Evolutionary conservation across 1,140 invertebrate species (phyloP).

Genomic region (Trissolcus basalis): DNA sequence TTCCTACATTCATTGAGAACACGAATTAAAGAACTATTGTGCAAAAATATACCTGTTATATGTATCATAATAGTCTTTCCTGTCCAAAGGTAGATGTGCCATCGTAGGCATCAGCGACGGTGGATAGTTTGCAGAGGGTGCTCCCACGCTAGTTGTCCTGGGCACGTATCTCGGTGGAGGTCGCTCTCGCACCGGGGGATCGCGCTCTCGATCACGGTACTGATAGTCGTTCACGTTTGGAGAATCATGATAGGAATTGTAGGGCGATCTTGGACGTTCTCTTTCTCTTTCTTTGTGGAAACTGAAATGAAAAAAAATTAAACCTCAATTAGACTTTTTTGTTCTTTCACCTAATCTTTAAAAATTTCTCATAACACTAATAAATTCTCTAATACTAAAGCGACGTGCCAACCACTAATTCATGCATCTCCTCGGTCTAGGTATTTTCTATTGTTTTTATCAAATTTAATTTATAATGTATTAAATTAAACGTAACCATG

Average conservation of each 20-base stretch:
- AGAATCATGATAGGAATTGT: constrained; percentile 70
- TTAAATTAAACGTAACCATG: too few species aligned
- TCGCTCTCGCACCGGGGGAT: constrained; percentile 66
- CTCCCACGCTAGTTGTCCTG: constrained; percentile 64
- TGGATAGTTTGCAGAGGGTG: constrained; percentile 63
- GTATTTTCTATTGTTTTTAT: too few species aligned
- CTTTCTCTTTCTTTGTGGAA: constrained; percentile 72
- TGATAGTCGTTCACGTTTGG: constrained; percentile 69
- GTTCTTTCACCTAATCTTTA: too few species aligned
- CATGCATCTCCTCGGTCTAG: too few species aligned
- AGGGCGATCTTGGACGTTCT: constrained; percentile 65
- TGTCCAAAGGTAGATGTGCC: constrained; percentile 73
- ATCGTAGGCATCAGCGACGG: constrained; percentile 67
- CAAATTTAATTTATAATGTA: too few species aligned
- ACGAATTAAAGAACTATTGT: constrained; percentile 75
- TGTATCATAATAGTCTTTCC: constrained; percentile 78
- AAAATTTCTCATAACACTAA: too few species aligned
- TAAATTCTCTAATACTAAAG: too few species aligned
- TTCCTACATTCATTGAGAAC: constrained; percentile 66
- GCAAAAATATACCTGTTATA: constrained; percentile 77
- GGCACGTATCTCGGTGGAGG: constrained; percentile 64
- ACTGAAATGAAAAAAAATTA: constrained; percentile 59
- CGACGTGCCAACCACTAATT: too few species aligned
- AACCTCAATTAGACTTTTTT: not conserved
- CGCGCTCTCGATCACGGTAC: constrained; percentile 72